Conservation (phyloP, 2,797 vertebrate species). For the Sebastes matsubarae region DNA sequence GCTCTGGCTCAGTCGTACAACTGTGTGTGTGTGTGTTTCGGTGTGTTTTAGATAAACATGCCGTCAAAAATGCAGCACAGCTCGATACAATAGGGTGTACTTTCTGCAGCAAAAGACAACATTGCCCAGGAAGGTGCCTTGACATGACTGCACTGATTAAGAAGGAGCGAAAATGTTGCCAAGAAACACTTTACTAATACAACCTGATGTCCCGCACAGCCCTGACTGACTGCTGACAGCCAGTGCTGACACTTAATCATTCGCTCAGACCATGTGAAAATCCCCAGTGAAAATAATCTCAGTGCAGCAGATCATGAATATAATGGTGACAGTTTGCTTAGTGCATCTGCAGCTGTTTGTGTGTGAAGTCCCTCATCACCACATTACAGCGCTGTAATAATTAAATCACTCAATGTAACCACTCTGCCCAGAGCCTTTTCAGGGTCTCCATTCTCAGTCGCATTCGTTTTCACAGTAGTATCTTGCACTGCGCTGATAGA, state of each 20-base stretch:
- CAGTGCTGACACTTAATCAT: not conserved
- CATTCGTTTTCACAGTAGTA: constrained; percentile 15
- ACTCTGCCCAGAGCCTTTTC: constrained; percentile 27
- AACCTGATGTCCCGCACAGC: not conserved
- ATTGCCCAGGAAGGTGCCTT: constrained; percentile 8
- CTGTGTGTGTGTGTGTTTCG: not conserved
- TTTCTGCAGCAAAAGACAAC: not conserved
- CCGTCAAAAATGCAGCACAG: not conserved
- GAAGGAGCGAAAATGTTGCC: not conserved
- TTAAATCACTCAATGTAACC: constrained; percentile 52
- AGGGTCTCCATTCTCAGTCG: constrained; percentile 20
- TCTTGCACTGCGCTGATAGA: constrained; percentile 23
- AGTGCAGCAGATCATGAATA: not conserved
- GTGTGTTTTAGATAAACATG: constrained; percentile 19
- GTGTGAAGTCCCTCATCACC: constrained; percentile 18
- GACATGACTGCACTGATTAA: not conserved
- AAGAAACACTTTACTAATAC: not conserved
- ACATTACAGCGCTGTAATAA: constrained; percentile 45
- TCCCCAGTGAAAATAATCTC: constrained; percentile 20
- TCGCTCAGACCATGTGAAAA: constrained; percentile 16
- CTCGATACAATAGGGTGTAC: not conserved
- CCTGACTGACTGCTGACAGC: constrained; percentile 2
- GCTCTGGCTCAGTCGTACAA: not conserved
- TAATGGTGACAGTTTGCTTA: constrained; percentile 12
- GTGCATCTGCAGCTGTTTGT: constrained; percentile 27